Evolutionary conservation across 2,888 invertebrate species (phyloP).

Genomic region (Eupithecia exiguata): DNA sequence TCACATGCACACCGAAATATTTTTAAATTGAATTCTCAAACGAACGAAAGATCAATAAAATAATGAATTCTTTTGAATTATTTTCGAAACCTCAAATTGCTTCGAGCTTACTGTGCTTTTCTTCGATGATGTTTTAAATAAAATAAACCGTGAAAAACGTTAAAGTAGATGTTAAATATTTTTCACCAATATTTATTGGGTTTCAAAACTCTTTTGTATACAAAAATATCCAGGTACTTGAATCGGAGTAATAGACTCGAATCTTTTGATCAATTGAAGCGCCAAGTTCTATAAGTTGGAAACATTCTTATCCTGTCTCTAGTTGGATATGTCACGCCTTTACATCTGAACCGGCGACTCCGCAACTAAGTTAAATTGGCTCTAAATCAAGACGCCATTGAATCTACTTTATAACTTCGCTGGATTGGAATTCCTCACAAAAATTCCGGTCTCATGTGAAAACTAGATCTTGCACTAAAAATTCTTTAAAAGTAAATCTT

Average conservation of each 20-base stretch:
- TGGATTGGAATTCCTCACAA: slow-evolving; percentile 26
- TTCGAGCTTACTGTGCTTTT: no score
- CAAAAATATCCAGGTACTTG: no score
- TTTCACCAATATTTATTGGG: no score
- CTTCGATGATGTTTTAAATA: no score
- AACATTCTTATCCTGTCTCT: slow-evolving; percentile 26
- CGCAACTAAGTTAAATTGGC: slow-evolving; percentile 59
- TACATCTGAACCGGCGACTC: slow-evolving; percentile 46
- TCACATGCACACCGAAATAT: no score
- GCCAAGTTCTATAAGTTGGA: slow-evolving; percentile 18
- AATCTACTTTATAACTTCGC: slow-evolving; percentile 41
- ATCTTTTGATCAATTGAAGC: slow-evolving; percentile 4
- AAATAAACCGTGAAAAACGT: no score
- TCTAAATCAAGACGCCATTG: slow-evolving; percentile 58
- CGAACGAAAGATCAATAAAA: no score
- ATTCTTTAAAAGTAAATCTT: slow-evolving; percentile 16
- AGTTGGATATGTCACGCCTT: slow-evolving; percentile 27
- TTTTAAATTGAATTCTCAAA: no score
- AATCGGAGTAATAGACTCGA: background rate
- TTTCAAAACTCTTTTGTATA: no score
- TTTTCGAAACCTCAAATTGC: no score
- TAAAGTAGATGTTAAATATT: no score
- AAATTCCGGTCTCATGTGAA: slow-evolving; percentile 11
- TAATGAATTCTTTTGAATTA: no score
- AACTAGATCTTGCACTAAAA: slow-evolving; percentile 21